Percentiles rank a stretch among this genome's conserved stretches.
Evolutionary conservation across 2,113 vertebrate genomes (phyloP).

Genomic region (Cyanoderma ruficeps): DNA sequence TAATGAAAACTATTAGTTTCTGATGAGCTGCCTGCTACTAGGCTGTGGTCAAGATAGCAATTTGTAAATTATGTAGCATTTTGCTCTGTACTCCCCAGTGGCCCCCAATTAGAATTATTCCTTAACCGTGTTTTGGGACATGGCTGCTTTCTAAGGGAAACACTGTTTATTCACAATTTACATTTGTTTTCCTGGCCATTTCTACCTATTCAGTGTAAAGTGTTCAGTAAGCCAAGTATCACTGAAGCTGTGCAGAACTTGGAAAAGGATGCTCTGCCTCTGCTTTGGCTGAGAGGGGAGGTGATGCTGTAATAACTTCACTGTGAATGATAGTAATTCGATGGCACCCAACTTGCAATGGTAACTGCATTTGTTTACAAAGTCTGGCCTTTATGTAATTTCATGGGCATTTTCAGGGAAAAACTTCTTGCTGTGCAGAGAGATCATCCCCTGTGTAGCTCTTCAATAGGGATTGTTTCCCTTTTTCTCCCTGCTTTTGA

Average conservation of each 20-base stretch:
- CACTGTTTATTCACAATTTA: not conserved
- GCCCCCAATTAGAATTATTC: rapidly evolving
- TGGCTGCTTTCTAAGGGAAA: not conserved
- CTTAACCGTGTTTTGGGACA: not conserved
- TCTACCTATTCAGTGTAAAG: not conserved
- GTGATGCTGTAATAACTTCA: not conserved
- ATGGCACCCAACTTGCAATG: not conserved
- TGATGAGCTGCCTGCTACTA: not conserved
- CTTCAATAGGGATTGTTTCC: not conserved
- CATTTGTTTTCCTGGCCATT: not conserved
- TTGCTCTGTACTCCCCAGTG: not conserved
- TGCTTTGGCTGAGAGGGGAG: not conserved
- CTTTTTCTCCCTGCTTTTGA: not conserved
- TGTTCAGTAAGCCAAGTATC: not conserved
- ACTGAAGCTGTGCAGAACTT: not conserved
- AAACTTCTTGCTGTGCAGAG: not conserved
- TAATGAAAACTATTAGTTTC: not conserved
- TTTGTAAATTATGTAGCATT: not conserved
- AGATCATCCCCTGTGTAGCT: not conserved
- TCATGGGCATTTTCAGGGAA: not conserved
- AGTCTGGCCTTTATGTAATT: not conserved
- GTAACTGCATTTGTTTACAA: not conserved
- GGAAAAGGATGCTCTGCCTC: not conserved
- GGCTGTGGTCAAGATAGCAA: not conserved
- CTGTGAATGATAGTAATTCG: not conserved